Conservation (phyloP, 2,113 vertebrate species). For the Orientallactaga bullata region DNA sequence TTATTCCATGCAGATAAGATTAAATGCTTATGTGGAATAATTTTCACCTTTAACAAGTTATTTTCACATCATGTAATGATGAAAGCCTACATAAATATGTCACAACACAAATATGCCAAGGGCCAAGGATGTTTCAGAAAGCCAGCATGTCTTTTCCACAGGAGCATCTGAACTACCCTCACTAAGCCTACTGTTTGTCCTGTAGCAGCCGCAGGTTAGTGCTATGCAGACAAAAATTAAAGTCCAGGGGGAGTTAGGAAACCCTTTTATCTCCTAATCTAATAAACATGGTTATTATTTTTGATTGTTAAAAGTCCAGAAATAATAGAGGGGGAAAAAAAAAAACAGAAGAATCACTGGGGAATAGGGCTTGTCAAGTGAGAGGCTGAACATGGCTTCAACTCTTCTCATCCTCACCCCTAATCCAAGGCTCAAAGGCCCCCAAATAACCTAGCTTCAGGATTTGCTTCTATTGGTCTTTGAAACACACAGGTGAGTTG, state of each 20-base stretch:
- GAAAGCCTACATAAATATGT: neutral
- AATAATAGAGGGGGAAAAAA: neutral
- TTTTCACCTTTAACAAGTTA: conserved; percentile 11
- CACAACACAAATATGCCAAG: neutral
- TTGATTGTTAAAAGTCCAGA: neutral
- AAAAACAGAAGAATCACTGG: neutral
- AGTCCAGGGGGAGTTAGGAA: neutral
- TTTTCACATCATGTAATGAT: conserved; percentile 32
- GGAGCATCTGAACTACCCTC: neutral
- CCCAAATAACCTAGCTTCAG: neutral
- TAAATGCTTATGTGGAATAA: neutral
- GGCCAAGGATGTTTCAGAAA: neutral
- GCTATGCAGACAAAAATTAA: neutral
- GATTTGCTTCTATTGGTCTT: neutral
- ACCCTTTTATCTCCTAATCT: neutral
- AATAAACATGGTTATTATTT: neutral
- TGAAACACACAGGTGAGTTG: neutral
- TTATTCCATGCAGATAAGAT: neutral
- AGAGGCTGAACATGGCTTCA: neutral
- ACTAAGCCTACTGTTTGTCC: neutral
- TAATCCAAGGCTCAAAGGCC: neutral
- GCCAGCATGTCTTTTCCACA: neutral
- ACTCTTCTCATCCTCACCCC: neutral
- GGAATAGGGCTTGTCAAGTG: neutral
- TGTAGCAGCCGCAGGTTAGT: neutral